Evolutionary conservation across 2,888 invertebrate genomes (phyloP), one percentile per base, ranked within the genome.

Genomic region (Parnassius mnemosyne): DNA sequence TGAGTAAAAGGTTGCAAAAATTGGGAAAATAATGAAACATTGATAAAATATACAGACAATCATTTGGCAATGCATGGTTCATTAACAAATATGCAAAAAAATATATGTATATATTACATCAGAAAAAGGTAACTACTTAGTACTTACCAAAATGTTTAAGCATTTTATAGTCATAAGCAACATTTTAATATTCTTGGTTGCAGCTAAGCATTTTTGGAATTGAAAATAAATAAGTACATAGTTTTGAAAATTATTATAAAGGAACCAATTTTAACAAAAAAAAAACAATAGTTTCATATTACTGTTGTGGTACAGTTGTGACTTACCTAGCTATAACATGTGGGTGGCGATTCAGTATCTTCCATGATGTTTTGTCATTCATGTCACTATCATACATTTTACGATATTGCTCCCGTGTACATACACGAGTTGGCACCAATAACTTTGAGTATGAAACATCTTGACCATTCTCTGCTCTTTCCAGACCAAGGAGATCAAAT

Each of bases 401-500:
- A 67, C 84, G 83, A 66, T 88, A 87, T 57, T 90, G 91, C 60
- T 92, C 91, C 66, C 89, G 81, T 20, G 86, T 85, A 67, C 82
- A 83, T 46, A 88, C 74, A 70, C 85, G 93, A 20, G 97, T 95
- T 57, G 97, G 96, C 60, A 96, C 94, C 68, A 98, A 88, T 65
- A 97, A 88, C 79, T 96, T 95, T 47, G 96, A 96, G 86, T 97
- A 98, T 16, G 98, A 98, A 73, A 97, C 94, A 85, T 97, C 97
- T 95, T 97, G 97, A 60, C 97, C 97, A 83, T 96, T 96, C 82
- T 95, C 94, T 66, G 94, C 94, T 79, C 93, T 93, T 78, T 97
- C 96, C 65, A 97, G 93, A 46, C 97, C 97, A 64, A 98, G 88
- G 49, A 97, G 93, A 80, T 96, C 95, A 84, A 97, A 96, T 44